phyloP scores from a whole-genome alignment of 37 sponge, comb jelly and placozoan genomes.

The Petrosia ficiformis region DNA sequence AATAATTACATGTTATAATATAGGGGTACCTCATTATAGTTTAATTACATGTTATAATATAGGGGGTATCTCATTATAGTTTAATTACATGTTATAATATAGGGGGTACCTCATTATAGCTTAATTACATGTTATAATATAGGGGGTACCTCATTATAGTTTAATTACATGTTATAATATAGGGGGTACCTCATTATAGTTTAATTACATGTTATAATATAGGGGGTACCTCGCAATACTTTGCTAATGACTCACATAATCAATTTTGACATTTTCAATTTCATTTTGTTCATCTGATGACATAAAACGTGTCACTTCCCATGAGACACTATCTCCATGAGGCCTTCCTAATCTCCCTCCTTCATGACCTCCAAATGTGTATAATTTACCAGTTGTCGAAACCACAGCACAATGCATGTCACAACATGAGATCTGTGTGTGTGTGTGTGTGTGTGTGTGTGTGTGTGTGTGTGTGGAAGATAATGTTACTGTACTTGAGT shows the following conservation, averaged over 20 bases:
- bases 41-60: no score
- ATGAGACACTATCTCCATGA: background rate
- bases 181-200: no score
- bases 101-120: no score
- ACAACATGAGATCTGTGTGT: constrained; percentile 65
- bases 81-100: no score
- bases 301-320: constrained; percentile 16
- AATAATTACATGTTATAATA: background rate
- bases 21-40: no score
- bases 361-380: constrained; percentile 70
- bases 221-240: no score
- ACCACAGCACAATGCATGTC: constrained; percentile 77
- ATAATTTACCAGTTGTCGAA: constrained; percentile 58
- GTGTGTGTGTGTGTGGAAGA: constrained; percentile 6
- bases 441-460: constrained; percentile 2
- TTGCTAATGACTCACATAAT: constrained; percentile 65
- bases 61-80: no score
- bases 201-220: no score
- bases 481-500: no score
- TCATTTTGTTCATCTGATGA: constrained; percentile 28
- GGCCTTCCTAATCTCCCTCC: constrained; percentile 64
- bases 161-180: no score
- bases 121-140: no score
- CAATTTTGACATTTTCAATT: constrained; percentile 47
- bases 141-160: no score